Percentiles rank a stretch among this genome's conserved stretches.
These are phyloP conservation scores for Lasius platythorax DNA, from an alignment of 2,888 invertebrate species.

Conservation along the genomic window DNA sequence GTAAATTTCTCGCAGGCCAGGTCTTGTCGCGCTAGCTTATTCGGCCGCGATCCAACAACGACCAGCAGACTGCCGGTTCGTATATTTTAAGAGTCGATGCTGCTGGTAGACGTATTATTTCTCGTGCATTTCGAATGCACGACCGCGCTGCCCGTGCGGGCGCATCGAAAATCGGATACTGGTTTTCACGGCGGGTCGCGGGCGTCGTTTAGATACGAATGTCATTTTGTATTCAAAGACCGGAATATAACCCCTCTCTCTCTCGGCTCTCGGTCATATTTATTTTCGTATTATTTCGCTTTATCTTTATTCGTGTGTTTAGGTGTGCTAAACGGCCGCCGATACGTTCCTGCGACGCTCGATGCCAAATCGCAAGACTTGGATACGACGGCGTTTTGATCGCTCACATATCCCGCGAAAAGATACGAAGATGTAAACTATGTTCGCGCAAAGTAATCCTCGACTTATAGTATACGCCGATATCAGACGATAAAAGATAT, in stretches of 20 bases:
- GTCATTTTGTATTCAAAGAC: slow-evolving; percentile 68
- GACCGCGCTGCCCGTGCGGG: slow-evolving; percentile 58
- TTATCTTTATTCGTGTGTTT: slow-evolving; percentile 73
- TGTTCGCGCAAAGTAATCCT: not conserved
- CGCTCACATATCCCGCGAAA: not conserved
- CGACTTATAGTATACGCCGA: not conserved
- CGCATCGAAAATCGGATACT: slow-evolving; percentile 73
- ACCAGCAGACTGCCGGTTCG: slow-evolving; percentile 58
- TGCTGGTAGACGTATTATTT: slow-evolving; percentile 73
- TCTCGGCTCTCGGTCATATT: slow-evolving; percentile 66
- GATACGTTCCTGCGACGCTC: slow-evolving; percentile 62
- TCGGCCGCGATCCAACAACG: slow-evolving; percentile 65
- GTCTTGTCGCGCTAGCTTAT: slow-evolving; percentile 62
- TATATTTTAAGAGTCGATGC: slow-evolving; percentile 70
- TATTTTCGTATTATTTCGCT: slow-evolving; percentile 68
- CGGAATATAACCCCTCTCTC: slow-evolving; percentile 67
- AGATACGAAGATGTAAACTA: not conserved
- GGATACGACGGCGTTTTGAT: slow-evolving; percentile 11
- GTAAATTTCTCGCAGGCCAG: slow-evolving; percentile 61
- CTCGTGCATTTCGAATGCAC: slow-evolving; percentile 66
- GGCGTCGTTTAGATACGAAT: slow-evolving; percentile 71
- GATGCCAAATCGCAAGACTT: slow-evolving; percentile 45
- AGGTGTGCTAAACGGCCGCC: slow-evolving; percentile 63
- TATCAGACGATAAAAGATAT: not conserved
- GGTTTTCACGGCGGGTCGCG: slow-evolving; percentile 63